Evolutionary conservation across 2,888 invertebrate genomes (phyloP).

Genomic region (Lasioglossum leucozonium): DNA sequence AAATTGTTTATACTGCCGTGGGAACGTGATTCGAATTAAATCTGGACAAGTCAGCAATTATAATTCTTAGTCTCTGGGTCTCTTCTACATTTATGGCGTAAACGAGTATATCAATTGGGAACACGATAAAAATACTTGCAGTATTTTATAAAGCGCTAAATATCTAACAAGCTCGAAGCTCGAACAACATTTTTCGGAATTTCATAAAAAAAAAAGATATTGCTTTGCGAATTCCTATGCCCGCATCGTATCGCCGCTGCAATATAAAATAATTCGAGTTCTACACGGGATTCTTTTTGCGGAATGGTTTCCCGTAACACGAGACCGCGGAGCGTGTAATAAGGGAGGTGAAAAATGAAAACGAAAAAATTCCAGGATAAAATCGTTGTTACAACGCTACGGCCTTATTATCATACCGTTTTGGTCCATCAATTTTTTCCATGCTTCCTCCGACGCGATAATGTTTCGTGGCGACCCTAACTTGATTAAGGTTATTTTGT

Average conservation of each 20-base stretch:
- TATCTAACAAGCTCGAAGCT: too few species aligned
- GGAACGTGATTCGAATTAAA: background rate
- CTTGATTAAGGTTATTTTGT: constrained; percentile 53
- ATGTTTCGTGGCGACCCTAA: constrained; percentile 29
- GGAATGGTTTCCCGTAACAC: background rate
- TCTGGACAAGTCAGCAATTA: background rate
- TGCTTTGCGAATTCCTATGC: background rate
- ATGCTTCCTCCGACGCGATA: constrained; percentile 20
- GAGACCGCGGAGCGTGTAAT: background rate
- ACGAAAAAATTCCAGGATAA: constrained; percentile 8
- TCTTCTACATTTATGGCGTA: too few species aligned
- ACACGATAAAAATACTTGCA: too few species aligned
- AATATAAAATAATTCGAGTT: constrained; percentile 16
- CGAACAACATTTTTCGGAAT: background rate
- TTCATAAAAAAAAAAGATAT: background rate
- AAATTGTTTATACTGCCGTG: background rate
- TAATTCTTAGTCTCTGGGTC: background rate
- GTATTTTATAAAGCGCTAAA: too few species aligned
- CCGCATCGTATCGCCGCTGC: background rate
- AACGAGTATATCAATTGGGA: too few species aligned
- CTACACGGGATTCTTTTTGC: background rate
- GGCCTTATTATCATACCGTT: constrained; percentile 31
- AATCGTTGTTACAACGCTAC: constrained; percentile 23
- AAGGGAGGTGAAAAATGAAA: constrained; percentile 5
- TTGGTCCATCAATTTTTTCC: background rate